Percentiles rank a stretch among this genome's conserved stretches.
Conservation (phyloP, 2,797 vertebrate species). For the Microctenopoma stevenorrisi region DNA sequence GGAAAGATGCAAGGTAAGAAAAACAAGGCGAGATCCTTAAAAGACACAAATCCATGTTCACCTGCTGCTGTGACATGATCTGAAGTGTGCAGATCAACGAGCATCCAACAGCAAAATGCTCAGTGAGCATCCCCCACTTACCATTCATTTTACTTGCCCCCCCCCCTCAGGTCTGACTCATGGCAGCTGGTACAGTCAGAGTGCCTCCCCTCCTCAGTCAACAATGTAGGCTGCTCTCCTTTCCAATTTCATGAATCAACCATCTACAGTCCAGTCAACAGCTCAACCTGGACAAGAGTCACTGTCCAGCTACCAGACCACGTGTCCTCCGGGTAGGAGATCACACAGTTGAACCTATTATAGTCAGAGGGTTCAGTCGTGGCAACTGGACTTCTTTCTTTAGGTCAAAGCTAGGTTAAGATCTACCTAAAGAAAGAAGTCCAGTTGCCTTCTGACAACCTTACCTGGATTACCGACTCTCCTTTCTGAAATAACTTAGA, state of each 20-base stretch:
- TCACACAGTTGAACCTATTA: neutral
- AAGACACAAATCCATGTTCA: neutral
- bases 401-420: too few species aligned
- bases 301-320: slow-evolving; percentile 97
- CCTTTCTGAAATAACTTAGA: neutral
- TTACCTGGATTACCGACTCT: too few species aligned
- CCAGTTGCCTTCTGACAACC: too few species aligned
- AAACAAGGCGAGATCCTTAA: neutral
- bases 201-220: slow-evolving; percentile 96
- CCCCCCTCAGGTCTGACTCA: slow-evolving; percentile 87
- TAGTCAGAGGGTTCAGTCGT: neutral
- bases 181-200: slow-evolving; percentile 98
- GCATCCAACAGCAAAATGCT: neutral
- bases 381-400: too few species aligned
- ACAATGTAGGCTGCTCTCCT: slow-evolving; percentile 96
- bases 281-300: slow-evolving; percentile 94
- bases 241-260: slow-evolving; percentile 99
- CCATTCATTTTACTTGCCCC: neutral
- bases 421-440: too few species aligned
- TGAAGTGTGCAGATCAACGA: neutral
- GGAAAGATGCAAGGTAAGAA: slow-evolving; percentile 93
- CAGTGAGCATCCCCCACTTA: neutral
- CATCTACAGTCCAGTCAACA: slow-evolving; percentile 96
- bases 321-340: slow-evolving; percentile 92
- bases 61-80: neutral